phyloP scores from a whole-genome alignment of 1,140 invertebrate genomes.

The Magallana gigas region DNA sequence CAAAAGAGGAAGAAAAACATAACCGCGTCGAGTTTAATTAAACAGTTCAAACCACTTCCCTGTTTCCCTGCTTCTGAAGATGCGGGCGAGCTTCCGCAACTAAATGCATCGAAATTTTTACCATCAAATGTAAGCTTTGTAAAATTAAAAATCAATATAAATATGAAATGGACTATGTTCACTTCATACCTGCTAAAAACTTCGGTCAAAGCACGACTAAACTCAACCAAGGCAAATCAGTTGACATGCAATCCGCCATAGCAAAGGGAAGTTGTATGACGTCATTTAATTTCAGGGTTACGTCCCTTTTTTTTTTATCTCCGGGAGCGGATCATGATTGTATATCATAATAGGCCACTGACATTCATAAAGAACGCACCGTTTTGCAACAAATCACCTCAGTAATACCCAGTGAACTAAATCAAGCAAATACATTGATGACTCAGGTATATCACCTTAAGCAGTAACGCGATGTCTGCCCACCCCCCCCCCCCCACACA shows the following conservation, averaged over 20 bases:
- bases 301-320: background rate
- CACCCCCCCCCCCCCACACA: too few species aligned
- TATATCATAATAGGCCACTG: too few species aligned
- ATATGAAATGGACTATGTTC: background rate
- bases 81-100: background rate
- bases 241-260: slow-evolving; percentile 24
- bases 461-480: too few species aligned
- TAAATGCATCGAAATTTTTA: background rate
- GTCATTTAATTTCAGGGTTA: background rate
- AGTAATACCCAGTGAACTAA: too few species aligned
- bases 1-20: background rate
- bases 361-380: too few species aligned
- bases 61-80: slow-evolving; percentile 9
- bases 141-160: background rate
- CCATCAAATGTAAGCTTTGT: background rate
- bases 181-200: background rate
- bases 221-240: background rate
- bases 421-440: too few species aligned
- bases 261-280: slow-evolving; percentile 24
- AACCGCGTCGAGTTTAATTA: background rate
- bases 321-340: too few species aligned
- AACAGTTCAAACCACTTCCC: background rate
- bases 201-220: background rate
- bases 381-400: too few species aligned
- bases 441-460: too few species aligned